Evolutionary conservation across 2,888 invertebrate genomes (phyloP).

Genomic region (Macrophya alboannulata): DNA sequence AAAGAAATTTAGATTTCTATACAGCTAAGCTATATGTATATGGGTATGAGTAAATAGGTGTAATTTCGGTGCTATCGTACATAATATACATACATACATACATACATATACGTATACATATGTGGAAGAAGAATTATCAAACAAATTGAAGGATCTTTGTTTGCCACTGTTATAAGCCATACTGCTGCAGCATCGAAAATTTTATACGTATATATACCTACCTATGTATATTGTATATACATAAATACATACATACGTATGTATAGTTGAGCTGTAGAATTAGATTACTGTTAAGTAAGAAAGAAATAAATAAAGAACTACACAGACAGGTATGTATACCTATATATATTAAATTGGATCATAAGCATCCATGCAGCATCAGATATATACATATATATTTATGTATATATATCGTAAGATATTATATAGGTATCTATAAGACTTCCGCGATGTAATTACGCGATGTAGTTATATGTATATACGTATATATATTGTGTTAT

Average conservation of each 20-base stretch:
- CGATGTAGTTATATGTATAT: background rate
- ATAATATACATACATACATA: background rate
- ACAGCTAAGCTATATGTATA: background rate
- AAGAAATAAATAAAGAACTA: background rate
- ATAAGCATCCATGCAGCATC: background rate
- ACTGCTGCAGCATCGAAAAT: background rate
- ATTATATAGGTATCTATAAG: background rate
- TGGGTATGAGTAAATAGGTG: background rate
- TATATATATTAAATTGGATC: background rate
- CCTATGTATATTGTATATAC: too few relatives aligned
- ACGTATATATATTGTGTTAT: background rate
- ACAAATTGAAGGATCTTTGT: slow-evolving; percentile 7
- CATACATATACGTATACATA: background rate
- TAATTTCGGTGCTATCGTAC: background rate
- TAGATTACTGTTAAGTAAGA: background rate
- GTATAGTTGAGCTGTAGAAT: background rate
- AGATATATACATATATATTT: background rate
- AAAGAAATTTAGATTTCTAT: slow-evolving; percentile 10
- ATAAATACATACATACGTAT: too few relatives aligned
- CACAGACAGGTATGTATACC: background rate
- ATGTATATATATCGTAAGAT: background rate
- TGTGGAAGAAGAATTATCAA: slow-evolving; percentile 1
- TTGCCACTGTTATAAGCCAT: slow-evolving; percentile 3
- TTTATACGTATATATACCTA: too few relatives aligned
- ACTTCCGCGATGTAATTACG: slow-evolving; percentile 22